Evolutionary conservation across 2,113 vertebrate genomes (phyloP).

Genomic region (Chionomys nivalis): DNA sequence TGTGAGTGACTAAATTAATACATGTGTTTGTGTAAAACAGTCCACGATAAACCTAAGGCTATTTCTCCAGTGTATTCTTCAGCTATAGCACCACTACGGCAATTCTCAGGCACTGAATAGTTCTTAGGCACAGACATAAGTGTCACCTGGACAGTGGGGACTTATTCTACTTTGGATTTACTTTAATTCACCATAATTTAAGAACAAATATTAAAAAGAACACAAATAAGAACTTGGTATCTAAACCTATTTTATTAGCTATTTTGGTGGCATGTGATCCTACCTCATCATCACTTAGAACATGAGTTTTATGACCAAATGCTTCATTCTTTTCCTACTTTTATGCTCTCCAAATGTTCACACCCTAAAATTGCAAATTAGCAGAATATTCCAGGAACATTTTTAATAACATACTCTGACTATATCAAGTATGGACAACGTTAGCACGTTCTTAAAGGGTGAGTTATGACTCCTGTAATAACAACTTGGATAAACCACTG

Average conservation of each 20-base stretch:
- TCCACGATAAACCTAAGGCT: background rate
- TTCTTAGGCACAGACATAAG: constrained; percentile 37
- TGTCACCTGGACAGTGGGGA: background rate
- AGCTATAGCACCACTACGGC: background rate
- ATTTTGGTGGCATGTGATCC: constrained; percentile 47
- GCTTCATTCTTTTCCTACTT: constrained; percentile 57
- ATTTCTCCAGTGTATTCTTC: background rate
- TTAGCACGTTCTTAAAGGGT: constrained; percentile 67
- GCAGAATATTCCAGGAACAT: constrained; percentile 58
- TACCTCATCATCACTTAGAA: constrained; percentile 45
- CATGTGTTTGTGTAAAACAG: background rate
- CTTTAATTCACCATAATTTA: constrained; percentile 14
- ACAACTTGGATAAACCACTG: constrained; percentile 29
- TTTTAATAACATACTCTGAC: constrained; percentile 58
- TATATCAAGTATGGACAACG: constrained; percentile 50
- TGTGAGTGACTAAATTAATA: background rate
- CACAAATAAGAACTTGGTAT: background rate
- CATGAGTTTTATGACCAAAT: constrained; percentile 42
- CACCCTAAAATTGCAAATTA: constrained; percentile 67
- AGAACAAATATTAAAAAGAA: constrained; percentile 53
- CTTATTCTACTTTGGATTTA: background rate
- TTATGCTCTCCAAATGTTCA: constrained; percentile 57
- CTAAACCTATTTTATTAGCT: constrained; percentile 49
- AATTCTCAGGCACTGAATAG: background rate
- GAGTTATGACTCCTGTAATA: constrained; percentile 63